Conservation (phyloP, 2,797 vertebrate species). For the Acanthornis magna region DNA sequence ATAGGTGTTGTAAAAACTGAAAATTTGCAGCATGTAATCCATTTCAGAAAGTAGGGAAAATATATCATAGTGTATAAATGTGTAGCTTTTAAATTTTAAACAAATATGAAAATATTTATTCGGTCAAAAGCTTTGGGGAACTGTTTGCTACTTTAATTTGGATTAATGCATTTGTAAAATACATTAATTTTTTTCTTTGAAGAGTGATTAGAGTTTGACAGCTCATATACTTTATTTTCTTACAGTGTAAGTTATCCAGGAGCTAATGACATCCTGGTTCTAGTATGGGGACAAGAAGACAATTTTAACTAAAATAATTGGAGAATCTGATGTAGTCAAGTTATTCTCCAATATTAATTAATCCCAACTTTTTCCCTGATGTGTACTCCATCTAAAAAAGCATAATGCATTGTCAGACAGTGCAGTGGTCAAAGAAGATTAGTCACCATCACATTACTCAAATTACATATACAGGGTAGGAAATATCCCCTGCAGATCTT, state of each 20-base stretch:
- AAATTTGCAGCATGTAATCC: neutral
- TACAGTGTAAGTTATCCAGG: neutral
- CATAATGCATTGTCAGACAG: neutral
- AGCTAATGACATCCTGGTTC: neutral
- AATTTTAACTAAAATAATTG: neutral
- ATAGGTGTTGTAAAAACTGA: slow-evolving; percentile 6
- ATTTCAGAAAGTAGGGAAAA: neutral
- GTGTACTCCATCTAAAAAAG: neutral
- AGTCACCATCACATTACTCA: neutral
- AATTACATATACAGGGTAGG: neutral
- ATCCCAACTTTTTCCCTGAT: neutral
- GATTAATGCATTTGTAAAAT: neutral
- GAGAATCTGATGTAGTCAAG: neutral
- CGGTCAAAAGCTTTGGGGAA: neutral
- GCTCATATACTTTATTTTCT: neutral
- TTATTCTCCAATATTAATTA: neutral
- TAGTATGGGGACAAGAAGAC: neutral
- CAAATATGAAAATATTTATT: neutral
- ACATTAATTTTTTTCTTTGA: neutral
- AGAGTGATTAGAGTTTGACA: neutral
- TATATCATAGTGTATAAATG: neutral
- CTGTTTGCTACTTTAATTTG: neutral
- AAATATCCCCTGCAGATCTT: neutral
- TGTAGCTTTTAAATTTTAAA: neutral
- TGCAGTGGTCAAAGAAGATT: neutral